These are phyloP conservation scores for Anguilla japonica DNA, from an alignment of 2,113 vertebrate genomes.

Conservation along the genomic window DNA sequence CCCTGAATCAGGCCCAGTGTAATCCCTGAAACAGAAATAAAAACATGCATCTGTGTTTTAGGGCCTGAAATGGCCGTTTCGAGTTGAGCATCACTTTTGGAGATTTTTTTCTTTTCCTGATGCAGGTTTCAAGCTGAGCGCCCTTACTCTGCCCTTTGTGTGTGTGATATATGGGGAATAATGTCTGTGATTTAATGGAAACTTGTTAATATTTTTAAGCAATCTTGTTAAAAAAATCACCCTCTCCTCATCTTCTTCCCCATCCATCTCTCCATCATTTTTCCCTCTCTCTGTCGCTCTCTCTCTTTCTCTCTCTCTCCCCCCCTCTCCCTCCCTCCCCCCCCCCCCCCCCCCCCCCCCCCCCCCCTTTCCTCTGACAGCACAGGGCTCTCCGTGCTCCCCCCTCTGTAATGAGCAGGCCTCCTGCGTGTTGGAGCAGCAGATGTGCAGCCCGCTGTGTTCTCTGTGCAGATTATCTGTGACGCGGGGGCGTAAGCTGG, in stretches of 20 bases:
- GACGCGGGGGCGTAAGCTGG: neutral
- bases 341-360: too few relatives aligned
- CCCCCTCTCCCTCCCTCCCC: too few relatives aligned
- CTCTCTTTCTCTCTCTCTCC: neutral
- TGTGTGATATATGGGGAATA: neutral
- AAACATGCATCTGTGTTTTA: neutral
- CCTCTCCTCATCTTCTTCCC: neutral
- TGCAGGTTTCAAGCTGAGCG: too few relatives aligned
- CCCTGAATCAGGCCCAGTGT: neutral
- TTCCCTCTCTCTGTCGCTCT: neutral
- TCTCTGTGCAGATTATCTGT: neutral
- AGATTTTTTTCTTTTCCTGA: too few relatives aligned
- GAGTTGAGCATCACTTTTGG: too few relatives aligned
- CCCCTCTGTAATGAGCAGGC: neutral
- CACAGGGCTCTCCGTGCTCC: too few relatives aligned
- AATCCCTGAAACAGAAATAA: neutral
- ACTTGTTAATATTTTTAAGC: neutral
- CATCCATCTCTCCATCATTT: neutral
- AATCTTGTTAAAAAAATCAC: neutral
- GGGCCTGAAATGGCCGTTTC: too few relatives aligned
- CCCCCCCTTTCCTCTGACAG: too few relatives aligned
- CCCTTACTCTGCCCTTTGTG: too few relatives aligned
- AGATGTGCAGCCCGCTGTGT: neutral
- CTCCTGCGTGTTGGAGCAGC: neutral
- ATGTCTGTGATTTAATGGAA: neutral